phyloP scores from a whole-genome alignment of 2,888 invertebrate species.

The Stratiomys singularior region DNA sequence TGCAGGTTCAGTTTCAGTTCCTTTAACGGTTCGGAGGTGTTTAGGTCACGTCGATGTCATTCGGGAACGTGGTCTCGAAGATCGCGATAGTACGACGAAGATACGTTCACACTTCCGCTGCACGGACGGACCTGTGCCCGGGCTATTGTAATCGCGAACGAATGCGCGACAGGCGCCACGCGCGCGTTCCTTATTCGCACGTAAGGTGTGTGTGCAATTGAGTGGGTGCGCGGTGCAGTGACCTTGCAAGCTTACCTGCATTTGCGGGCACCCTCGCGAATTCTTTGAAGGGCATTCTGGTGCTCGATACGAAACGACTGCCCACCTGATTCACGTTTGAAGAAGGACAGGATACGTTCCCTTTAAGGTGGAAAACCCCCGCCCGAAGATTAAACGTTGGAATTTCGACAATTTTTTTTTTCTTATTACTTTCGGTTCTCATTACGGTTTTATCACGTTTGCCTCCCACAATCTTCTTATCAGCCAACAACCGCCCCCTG shows the following conservation, averaged over 20 bases:
- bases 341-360: no score
- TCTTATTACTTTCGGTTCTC: neutral
- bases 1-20: slow-evolving; percentile 39
- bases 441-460: neutral
- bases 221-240: neutral
- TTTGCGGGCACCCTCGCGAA: neutral
- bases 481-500: slow-evolving; percentile 17
- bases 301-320: neutral
- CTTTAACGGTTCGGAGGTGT: slow-evolving; percentile 39
- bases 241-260: neutral
- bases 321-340: neutral
- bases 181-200: neutral
- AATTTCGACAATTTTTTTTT: no score
- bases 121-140: slow-evolving; percentile 16
- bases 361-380: no score
- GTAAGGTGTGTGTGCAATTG: neutral
- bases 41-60: slow-evolving; percentile 43
- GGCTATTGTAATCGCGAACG: neutral
- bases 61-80: neutral
- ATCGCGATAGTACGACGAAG: slow-evolving; percentile 25
- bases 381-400: no score
- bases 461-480: slow-evolving; percentile 23
- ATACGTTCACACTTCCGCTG: slow-evolving; percentile 4
- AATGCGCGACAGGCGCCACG: neutral
- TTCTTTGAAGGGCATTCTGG: neutral